phyloP scores from a whole-genome alignment of 2,888 invertebrate genomes.

The Pseudoips prasinana region DNA sequence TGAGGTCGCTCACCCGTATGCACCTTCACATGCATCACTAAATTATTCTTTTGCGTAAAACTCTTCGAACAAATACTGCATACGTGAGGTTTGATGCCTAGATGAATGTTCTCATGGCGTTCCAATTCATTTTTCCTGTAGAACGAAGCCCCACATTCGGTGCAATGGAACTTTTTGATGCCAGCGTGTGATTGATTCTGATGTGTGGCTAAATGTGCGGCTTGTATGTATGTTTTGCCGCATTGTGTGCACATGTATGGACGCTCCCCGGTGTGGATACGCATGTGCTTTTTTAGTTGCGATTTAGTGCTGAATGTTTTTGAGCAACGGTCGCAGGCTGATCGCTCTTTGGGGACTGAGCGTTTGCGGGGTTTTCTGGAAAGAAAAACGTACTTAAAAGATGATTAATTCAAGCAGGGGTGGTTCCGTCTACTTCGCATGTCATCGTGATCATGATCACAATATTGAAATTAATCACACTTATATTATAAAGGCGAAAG shows the following conservation, averaged over 20 bases:
- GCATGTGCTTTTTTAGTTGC: too few species aligned
- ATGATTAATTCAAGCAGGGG: too few species aligned
- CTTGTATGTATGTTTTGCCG: slow-evolving; percentile 68
- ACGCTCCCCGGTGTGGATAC: slow-evolving; percentile 63
- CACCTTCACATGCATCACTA: slow-evolving; percentile 66
- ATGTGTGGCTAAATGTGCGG: slow-evolving; percentile 53
- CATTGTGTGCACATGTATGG: slow-evolving; percentile 70
- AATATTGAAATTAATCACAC: too few species aligned
- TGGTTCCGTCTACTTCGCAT: too few species aligned
- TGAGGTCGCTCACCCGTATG: slow-evolving; percentile 59
- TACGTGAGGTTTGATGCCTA: slow-evolving; percentile 58
- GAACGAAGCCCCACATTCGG: slow-evolving; percentile 56
- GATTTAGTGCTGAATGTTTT: too few species aligned
- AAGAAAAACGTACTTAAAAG: too few species aligned
- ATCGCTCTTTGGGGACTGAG: too few species aligned
- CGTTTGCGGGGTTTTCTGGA: too few species aligned
- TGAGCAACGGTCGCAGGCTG: too few species aligned
- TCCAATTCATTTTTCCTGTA: slow-evolving; percentile 67
- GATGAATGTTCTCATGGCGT: slow-evolving; percentile 63
- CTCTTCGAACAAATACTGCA: slow-evolving; percentile 65
- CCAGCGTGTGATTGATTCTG: slow-evolving; percentile 40
- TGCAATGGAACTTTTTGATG: slow-evolving; percentile 61
- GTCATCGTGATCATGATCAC: too few species aligned
- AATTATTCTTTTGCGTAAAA: slow-evolving; percentile 66
- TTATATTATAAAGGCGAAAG: too few species aligned